A percentile compares a stretch with the other conserved stretches of the same genome.
phyloP scores from a whole-genome alignment of 1,140 invertebrate species.

The Dendrolimus punctatus region DNA sequence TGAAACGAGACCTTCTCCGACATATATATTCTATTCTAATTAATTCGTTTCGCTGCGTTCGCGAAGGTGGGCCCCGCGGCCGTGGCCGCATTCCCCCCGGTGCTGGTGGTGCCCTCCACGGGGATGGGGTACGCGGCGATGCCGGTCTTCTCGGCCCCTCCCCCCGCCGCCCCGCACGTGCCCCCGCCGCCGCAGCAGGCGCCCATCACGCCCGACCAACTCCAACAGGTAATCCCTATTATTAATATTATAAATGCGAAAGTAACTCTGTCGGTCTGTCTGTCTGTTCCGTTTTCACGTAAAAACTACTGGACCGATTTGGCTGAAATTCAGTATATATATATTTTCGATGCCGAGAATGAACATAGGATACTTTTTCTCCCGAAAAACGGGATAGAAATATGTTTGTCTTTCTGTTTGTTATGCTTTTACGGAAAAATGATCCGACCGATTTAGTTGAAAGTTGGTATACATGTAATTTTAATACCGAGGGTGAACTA shows the following conservation, averaged over 20 bases:
- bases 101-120: conserved; percentile 77
- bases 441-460: too few species aligned
- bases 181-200: conserved; percentile 35
- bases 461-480: too few species aligned
- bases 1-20: neutral
- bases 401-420: too few species aligned
- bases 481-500: too few species aligned
- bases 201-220: conserved; percentile 78
- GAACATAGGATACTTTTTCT: too few species aligned
- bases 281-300: too few species aligned
- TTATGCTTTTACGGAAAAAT: too few species aligned
- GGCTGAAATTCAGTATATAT: too few species aligned
- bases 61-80: conserved; percentile 51
- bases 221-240: conserved; percentile 77
- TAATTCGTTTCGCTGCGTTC: conserved; percentile 1
- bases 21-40: neutral
- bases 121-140: conserved; percentile 66
- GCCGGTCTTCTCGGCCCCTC: conserved; percentile 64
- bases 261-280: too few species aligned
- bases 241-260: neutral
- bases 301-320: too few species aligned
- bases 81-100: conserved; percentile 61
- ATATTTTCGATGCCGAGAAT: too few species aligned
- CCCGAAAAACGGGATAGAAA: too few species aligned
- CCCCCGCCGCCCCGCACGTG: conserved; percentile 18